Evolutionary conservation across 1,140 invertebrate genomes (phyloP).

Genomic region (Yoshiicerus persimilis): DNA sequence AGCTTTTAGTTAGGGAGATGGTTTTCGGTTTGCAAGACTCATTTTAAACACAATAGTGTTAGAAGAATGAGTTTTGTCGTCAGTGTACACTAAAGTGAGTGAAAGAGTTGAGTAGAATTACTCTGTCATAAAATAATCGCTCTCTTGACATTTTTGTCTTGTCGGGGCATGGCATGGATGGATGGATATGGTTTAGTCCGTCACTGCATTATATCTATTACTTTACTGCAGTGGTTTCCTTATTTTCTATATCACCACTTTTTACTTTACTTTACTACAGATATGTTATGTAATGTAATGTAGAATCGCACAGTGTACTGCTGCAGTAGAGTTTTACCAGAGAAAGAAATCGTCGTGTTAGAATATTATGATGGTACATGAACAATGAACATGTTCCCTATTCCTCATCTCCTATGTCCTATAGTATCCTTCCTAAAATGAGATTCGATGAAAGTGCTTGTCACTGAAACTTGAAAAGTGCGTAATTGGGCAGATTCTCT

Average conservation of each 20-base stretch:
- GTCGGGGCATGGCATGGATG: neutral
- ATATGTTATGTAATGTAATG: too few species aligned
- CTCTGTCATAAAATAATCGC: constrained; percentile 22
- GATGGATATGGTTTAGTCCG: neutral
- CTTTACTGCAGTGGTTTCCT: neutral
- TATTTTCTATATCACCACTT: too few species aligned
- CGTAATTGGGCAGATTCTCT: neutral
- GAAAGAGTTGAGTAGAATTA: constrained; percentile 3
- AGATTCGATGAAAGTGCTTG: neutral
- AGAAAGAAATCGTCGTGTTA: neutral
- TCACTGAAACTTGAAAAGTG: constrained; percentile 3
- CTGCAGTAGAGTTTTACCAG: neutral
- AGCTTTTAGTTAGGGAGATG: neutral
- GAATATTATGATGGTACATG: neutral
- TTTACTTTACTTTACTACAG: too few species aligned
- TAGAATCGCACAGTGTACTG: neutral
- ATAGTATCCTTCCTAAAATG: neutral
- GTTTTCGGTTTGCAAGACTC: neutral
- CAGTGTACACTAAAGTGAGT: neutral
- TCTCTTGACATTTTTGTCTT: constrained; percentile 18
- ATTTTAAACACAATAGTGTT: neutral
- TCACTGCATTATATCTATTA: too few species aligned
- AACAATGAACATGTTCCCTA: too few species aligned
- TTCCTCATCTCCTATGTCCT: neutral
- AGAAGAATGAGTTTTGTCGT: neutral